phyloP scores from a whole-genome alignment of 2,113 vertebrate species.

The Piprites chloris region DNA sequence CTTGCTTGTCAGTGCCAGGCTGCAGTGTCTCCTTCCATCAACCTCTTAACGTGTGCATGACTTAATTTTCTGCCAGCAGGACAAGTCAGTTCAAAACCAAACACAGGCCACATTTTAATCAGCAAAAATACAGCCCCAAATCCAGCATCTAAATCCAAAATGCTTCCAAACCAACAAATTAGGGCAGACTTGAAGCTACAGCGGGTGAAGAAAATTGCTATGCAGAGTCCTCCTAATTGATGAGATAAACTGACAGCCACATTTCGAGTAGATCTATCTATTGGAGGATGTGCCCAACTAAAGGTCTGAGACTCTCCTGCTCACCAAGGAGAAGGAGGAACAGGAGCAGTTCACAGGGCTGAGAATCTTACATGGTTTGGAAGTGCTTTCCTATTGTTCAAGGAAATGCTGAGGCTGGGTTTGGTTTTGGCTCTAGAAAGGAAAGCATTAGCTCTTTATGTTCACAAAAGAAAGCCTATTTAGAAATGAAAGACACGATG shows the following conservation, averaged over 20 bases:
- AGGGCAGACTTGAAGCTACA: not conserved
- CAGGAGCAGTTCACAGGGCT: not conserved
- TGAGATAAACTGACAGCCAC: not conserved
- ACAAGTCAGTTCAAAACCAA: not conserved
- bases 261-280: not conserved
- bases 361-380: not conserved
- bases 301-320: not conserved
- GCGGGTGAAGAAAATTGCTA: not conserved
- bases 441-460: not conserved
- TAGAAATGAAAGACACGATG: not conserved
- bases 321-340: not conserved
- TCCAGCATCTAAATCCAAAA: not conserved
- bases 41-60: not conserved
- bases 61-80: slow-evolving; percentile 11
- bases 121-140: not conserved
- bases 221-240: not conserved
- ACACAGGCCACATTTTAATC: not conserved
- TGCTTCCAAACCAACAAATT: not conserved
- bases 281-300: not conserved
- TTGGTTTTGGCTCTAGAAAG: not conserved
- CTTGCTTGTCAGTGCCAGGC: not conserved
- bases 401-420: not conserved
- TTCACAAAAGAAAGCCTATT: not conserved
- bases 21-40: not conserved
- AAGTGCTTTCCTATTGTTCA: not conserved